Base-by-base conservation (phyloP, 2,888 invertebrate genomes). In the Flexamia atlantica region DNA sequence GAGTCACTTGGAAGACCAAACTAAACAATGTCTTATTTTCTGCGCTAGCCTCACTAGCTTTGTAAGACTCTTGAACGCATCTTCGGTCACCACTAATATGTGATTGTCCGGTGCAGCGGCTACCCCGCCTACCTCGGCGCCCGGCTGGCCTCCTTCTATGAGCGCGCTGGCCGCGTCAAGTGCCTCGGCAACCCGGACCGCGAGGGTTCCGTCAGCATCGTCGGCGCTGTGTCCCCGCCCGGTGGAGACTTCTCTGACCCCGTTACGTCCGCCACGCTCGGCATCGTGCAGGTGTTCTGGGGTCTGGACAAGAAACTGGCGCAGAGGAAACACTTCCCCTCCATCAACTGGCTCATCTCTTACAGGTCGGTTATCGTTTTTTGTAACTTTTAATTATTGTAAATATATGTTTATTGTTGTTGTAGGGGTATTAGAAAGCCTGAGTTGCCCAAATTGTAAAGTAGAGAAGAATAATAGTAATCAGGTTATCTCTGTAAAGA, bases 161-260 rank as follows among this genome's bases (percentile, higher is more conserved):
- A 99, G 93, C 94, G 99, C 89, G 99, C 99, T 87, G 99, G 99
- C 87, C 94, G 99, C 85, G 98, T 99, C 87, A 98, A 97, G 91
- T 99, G 98, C 89, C 92, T 99, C 85, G 99, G 99, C 88, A 99
- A 98, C 91, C 99, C 99, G 4, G 98, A 98, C 90, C 93, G 99
- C 88, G 99, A 99, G 91, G 99, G 99, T 85, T 98, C 98, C 84
- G 99, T 99, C 83, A 99, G 98, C 88, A 99, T 99, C 92, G 99
- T 99, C 86, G 99, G 99, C 87, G 99, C 99, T 90, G 99, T 99
- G 86, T 99, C 99, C 0, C 99, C 99, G 70, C 99, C 99, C 89
- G 99, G 99, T 91, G 99, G 99, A 92, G 99, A 99, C 92, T 99
- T 99, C 94, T 99, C 99, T 23, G 99, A 99, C 94, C 99, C 99